These are phyloP conservation scores for Dioctria rufipes DNA, from an alignment of 2,888 invertebrate genomes.

Conservation along the genomic window DNA sequence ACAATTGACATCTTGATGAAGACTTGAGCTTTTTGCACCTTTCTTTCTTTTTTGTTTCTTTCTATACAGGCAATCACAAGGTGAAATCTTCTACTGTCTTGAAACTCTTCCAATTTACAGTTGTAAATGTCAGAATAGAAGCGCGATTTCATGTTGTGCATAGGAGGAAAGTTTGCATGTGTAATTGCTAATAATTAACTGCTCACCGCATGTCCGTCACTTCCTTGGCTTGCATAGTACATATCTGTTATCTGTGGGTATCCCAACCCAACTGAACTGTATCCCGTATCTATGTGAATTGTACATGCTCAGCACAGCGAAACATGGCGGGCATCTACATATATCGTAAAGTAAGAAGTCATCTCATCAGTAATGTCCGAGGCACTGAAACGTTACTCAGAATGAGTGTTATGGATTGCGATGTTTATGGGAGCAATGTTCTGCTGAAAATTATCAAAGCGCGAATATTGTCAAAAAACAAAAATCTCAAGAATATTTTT, in stretches of 20 bases:
- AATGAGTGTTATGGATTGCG: not conserved
- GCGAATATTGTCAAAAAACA: not conserved
- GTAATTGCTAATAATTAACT: constrained; percentile 18
- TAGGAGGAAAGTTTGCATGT: not conserved
- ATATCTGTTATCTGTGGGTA: too few relatives aligned
- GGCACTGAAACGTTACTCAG: constrained; percentile 6
- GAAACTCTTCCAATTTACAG: constrained; percentile 7
- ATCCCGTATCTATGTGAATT: too few relatives aligned
- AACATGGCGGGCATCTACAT: not conserved
- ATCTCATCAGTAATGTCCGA: constrained; percentile 5
- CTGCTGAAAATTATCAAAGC: not conserved
- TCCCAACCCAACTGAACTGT: too few relatives aligned
- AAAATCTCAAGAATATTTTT: not conserved
- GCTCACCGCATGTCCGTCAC: constrained; percentile 10
- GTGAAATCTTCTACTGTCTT: constrained; percentile 3
- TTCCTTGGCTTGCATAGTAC: not conserved
- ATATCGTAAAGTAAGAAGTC: not conserved
- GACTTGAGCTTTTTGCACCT: not conserved
- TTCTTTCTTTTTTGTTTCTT: not conserved
- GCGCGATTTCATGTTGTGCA: not conserved
- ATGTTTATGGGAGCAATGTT: not conserved
- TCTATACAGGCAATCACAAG: not conserved
- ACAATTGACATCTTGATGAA: not conserved
- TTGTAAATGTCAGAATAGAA: constrained; percentile 25
- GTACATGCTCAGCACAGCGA: not conserved